Conservation (phyloP, 2,888 invertebrate species). For the Mythimna ferrago region DNA sequence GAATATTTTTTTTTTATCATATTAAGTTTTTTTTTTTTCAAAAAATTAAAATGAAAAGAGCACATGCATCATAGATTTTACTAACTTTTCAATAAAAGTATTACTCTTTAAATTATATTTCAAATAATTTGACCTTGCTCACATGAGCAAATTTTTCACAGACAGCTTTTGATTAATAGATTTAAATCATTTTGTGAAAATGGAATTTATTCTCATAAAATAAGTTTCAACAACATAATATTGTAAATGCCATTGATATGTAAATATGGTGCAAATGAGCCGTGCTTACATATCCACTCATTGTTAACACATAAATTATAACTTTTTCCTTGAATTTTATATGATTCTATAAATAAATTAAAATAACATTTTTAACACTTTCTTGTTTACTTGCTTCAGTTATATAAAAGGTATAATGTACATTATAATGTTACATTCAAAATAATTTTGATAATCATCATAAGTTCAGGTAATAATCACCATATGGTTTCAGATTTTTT, state of each 20-base stretch:
- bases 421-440: not conserved
- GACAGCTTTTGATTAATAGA: not conserved
- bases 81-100: not conserved
- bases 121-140: not conserved
- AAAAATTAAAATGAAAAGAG: conserved; percentile 2
- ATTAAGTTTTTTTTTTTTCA: not conserved
- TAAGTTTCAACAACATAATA: not conserved
- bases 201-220: conserved; percentile 13
- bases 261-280: not conserved
- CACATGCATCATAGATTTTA: not conserved
- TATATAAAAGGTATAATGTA: not conserved
- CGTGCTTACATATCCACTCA: conserved; percentile 1
- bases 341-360: conserved; percentile 27
- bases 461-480: conserved; percentile 35
- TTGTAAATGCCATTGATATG: not conserved
- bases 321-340: conserved; percentile 39
- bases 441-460: not conserved
- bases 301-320: conserved; percentile 22
- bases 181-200: not conserved
- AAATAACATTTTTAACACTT: not conserved
- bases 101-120: not conserved
- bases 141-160: not conserved
- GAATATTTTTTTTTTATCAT: not conserved
- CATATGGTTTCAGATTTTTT: conserved; percentile 61
- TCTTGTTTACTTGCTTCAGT: not conserved